Percentiles rank a stretch among this genome's conserved stretches.
phyloP scores from a whole-genome alignment of 1,140 invertebrate genomes.

The Drosophila littoralis region DNA sequence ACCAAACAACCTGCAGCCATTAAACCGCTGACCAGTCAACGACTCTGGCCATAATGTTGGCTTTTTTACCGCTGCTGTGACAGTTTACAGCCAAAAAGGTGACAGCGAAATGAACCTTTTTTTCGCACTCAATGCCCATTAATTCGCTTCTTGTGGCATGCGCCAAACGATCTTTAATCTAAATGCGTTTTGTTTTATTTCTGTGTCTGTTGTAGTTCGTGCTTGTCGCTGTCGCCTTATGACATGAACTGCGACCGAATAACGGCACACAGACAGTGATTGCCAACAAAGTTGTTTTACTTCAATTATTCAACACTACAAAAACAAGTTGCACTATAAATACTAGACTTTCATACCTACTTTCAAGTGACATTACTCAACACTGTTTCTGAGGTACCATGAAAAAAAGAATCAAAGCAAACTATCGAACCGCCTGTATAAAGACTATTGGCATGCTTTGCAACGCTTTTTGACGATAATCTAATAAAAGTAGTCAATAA shows the following conservation, averaged over 20 bases:
- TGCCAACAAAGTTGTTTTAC: background rate
- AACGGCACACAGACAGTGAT: conserved; percentile 4
- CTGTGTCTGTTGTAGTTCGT: background rate
- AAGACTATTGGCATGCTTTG: too few species aligned
- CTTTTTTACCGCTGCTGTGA: conserved; percentile 32
- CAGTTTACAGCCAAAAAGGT: conserved; percentile 28
- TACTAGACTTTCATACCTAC: too few species aligned
- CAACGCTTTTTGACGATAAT: background rate
- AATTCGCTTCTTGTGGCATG: conserved; percentile 61
- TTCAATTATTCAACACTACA: background rate
- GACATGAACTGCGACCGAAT: conserved; percentile 4
- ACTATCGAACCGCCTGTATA: too few species aligned
- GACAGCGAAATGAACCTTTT: conserved; percentile 63
- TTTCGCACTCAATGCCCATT: conserved; percentile 65
- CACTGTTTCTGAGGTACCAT: too few species aligned
- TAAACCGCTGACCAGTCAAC: conserved; percentile 29
- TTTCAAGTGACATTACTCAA: too few species aligned
- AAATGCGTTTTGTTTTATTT: conserved; percentile 4
- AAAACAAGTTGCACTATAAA: too few species aligned
- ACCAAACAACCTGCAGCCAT: conserved; percentile 12
- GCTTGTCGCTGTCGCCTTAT: conserved; percentile 4
- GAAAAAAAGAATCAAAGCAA: too few species aligned
- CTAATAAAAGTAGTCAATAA: background rate
- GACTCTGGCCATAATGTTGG: background rate
- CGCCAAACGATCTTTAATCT: conserved; percentile 43